Evolutionary conservation across 1,140 invertebrate genomes (phyloP).

Genomic region (Bathynomus jamesi): DNA sequence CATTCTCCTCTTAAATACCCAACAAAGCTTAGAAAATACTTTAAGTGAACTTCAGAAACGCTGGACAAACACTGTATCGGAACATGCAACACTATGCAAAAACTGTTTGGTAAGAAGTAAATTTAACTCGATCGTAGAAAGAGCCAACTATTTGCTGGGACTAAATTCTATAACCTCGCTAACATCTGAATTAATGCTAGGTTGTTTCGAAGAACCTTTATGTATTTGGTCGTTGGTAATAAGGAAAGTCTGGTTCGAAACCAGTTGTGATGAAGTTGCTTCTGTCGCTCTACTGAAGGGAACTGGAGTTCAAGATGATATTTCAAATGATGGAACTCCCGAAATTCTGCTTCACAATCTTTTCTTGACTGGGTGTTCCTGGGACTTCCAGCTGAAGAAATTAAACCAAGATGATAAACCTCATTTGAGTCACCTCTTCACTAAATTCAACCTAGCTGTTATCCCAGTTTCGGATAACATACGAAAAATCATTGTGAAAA

Average conservation of each 20-base stretch:
- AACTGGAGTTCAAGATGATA: not conserved
- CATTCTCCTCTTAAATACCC: not conserved
- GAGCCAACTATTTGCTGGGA: not conserved
- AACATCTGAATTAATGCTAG: not conserved
- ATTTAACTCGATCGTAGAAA: not conserved
- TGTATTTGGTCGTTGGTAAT: not conserved
- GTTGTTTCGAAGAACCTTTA: not conserved
- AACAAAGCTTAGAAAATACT: too few relatives aligned
- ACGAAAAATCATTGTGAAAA: not conserved
- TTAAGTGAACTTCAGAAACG: not conserved
- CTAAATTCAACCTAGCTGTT: not conserved
- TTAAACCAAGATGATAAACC: not conserved
- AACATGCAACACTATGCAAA: not conserved
- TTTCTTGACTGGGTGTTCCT: not conserved
- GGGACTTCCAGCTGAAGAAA: not conserved
- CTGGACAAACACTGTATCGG: not conserved
- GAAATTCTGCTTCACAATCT: not conserved
- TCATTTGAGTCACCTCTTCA: not conserved
- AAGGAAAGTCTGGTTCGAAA: not conserved
- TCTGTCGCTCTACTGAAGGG: not conserved
- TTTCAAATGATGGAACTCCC: not conserved
- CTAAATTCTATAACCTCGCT: not conserved
- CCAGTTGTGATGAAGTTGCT: not conserved
- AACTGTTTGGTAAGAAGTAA: not conserved
- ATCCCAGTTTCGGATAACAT: not conserved